Evolutionary conservation across 2,113 vertebrate genomes (phyloP).

Genomic region (Phalacrocorax brasilianus): DNA sequence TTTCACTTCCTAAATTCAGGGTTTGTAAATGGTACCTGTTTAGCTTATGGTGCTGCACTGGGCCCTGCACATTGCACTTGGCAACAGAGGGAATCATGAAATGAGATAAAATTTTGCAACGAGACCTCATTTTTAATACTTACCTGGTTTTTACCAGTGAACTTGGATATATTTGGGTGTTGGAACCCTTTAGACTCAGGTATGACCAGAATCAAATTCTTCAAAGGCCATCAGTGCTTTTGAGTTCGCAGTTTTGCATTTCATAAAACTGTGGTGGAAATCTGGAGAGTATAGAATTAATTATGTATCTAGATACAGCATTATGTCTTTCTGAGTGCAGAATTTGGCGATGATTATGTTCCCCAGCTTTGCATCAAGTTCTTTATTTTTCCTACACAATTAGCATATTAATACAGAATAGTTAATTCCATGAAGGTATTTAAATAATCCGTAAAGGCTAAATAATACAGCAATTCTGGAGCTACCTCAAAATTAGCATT

Average conservation of each 20-base stretch:
- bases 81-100: background rate
- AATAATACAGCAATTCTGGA: background rate
- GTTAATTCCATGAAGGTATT: background rate
- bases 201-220: background rate
- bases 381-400: background rate
- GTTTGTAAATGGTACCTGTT: background rate
- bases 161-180: background rate
- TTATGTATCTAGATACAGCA: background rate
- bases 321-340: background rate
- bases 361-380: background rate
- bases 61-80: background rate
- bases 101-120: background rate
- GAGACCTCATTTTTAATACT: background rate
- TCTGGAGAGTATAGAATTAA: background rate
- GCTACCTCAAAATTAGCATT: background rate
- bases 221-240: background rate
- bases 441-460: background rate
- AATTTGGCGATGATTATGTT: background rate
- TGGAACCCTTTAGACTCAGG: background rate
- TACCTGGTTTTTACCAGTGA: background rate
- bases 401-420: background rate
- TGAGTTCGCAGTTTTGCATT: background rate
- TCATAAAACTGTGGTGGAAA: background rate
- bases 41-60: background rate
- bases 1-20: background rate